Conservation (phyloP, 2,888 invertebrate genomes). For the Ceraclea dissimilis region DNA sequence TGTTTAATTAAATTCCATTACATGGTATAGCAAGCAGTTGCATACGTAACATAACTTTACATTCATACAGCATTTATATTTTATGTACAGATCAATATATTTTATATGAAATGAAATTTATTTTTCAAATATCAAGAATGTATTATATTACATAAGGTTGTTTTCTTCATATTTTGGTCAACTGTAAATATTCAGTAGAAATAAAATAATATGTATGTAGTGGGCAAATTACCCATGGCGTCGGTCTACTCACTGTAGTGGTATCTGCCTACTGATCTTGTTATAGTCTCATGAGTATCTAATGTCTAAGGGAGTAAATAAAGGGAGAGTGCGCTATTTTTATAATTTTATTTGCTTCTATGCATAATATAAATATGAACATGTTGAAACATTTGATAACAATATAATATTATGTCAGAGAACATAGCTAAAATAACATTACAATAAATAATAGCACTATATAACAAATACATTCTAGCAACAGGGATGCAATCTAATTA, state of each 20-base stretch:
- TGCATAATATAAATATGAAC: constrained; percentile 25
- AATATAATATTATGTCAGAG: background rate
- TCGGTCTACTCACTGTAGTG: too few species aligned
- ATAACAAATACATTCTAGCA: constrained; percentile 21
- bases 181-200: background rate
- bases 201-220: too few species aligned
- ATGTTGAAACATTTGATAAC: constrained; percentile 21
- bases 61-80: background rate
- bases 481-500: too few species aligned
- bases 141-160: too few species aligned
- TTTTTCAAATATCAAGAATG: background rate
- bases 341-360: too few species aligned
- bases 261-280: too few species aligned
- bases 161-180: background rate
- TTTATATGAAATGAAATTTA: background rate
- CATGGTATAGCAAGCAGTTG: too few species aligned
- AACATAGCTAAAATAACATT: constrained; percentile 17
- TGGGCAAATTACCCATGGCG: too few species aligned
- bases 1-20: background rate
- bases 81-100: background rate
- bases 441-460: constrained; percentile 23
- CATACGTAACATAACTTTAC: too few species aligned
- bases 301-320: too few species aligned
- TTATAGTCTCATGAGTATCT: too few species aligned
- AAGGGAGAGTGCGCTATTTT: too few species aligned